Base-by-base conservation (phyloP, 2,888 invertebrate genomes). In the Habroteleia sp. region DNA sequence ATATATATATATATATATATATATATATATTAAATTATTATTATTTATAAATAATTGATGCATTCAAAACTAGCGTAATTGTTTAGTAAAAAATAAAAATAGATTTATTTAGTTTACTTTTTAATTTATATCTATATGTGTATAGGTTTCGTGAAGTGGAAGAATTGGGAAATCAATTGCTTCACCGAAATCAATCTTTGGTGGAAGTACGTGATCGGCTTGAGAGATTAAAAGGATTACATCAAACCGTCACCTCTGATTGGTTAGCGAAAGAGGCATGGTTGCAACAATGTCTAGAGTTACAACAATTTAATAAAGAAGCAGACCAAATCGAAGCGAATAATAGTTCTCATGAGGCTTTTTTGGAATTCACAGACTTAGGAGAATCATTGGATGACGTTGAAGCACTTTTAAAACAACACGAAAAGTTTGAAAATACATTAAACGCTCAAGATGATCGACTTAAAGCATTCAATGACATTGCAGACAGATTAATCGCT, bases 261-360 rank as follows among this genome's bases (percentile, higher is more conserved):
- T 97, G 97, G 96, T 89, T 92, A 41, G 93, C 94, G 62, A 97
- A 97, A 85, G 94, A 97, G 60, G 93, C 93, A 41, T 94, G 95
- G 91, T 89, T 98, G 65, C 93, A 94, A 80, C 97, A 98, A 87
- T 94, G 96, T 77, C 92, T 96, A 23, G 96, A 97, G 80, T 90
- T 98, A 69, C 97, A 96, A 89, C 92, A 94, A 77, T 97, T 98
- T 89, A 97, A 97, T 89, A 93, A 97, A 29, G 99, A 99, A 88
- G 98, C 98, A 0, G 98, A 99, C 87, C 96, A 98, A 87, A 96
- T 99, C 76, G 98, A 99, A 89, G 97, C 98, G 0, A 94, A 96
- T 6, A 97, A 96, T 44, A 96, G 96, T 56, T 96, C 97, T 8
- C 98, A 99, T 86, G 95, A 97, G 87, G 96, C 97, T 0, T 97